Conservation (phyloP, 2,113 vertebrate species). For the Pandion haliaetus region DNA sequence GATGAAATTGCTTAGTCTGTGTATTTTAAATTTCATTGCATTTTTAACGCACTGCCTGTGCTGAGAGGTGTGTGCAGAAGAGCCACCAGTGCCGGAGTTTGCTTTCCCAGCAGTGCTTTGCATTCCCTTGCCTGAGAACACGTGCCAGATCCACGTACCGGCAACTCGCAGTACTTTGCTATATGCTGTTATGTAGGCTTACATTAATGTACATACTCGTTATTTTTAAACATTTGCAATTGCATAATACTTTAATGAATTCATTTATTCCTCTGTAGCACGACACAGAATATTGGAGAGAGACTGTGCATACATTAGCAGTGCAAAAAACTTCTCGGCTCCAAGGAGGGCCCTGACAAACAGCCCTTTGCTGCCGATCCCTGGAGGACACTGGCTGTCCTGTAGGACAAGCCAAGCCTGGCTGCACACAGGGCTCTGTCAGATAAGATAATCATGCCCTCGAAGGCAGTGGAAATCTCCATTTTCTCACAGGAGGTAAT, state of each 20-base stretch:
- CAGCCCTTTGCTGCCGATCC: not conserved
- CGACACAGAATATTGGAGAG: not conserved
- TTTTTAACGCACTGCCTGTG: not conserved
- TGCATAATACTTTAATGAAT: slow-evolving; percentile 8
- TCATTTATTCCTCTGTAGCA: not conserved
- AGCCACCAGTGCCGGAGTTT: too few species aligned
- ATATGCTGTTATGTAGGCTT: not conserved
- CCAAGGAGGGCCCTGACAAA: not conserved
- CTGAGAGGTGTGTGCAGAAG: not conserved
- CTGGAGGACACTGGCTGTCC: not conserved
- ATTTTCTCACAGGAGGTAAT: not conserved
- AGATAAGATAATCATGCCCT: not conserved
- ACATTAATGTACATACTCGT: not conserved
- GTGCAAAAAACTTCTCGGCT: not conserved
- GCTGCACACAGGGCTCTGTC: not conserved
- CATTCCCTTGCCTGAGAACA: not conserved
- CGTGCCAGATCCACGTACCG: not conserved
- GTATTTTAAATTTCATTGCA: not conserved
- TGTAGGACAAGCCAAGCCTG: not conserved
- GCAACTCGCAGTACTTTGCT: not conserved
- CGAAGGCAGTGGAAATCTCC: not conserved
- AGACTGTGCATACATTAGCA: not conserved
- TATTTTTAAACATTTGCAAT: slow-evolving; percentile 19
- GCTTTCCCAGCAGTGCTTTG: not conserved
- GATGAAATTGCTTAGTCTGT: not conserved